Evolutionary conservation across 2,797 vertebrate genomes (phyloP).

Genomic region (Cynopterus sphinx): DNA sequence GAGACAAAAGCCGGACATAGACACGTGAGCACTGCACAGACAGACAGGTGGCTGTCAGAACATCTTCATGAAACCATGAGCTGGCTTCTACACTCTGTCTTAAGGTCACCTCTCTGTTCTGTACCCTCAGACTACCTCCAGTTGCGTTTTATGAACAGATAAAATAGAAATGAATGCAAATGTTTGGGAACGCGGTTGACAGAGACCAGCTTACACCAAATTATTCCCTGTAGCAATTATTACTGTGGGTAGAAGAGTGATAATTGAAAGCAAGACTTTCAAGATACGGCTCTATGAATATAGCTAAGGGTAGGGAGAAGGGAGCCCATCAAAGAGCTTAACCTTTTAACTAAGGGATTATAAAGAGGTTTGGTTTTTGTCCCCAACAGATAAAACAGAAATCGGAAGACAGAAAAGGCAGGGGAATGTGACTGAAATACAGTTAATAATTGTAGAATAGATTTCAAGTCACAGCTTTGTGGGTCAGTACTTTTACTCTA

Average conservation of each 20-base stretch:
- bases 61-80: background rate
- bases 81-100: slow-evolving; percentile 24
- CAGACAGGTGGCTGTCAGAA: background rate
- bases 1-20: slow-evolving; percentile 64
- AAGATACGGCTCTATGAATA: background rate
- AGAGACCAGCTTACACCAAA: slow-evolving; percentile 56
- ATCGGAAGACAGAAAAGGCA: background rate
- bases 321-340: background rate
- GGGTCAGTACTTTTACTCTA: slow-evolving; percentile 5
- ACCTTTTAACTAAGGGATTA: background rate
- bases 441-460: background rate
- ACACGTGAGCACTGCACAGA: slow-evolving; percentile 16
- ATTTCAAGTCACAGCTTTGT: background rate
- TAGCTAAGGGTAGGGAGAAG: background rate
- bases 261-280: slow-evolving; percentile 26
- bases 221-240: background rate
- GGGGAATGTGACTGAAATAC: background rate
- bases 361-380: background rate
- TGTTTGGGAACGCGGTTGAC: background rate
- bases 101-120: background rate
- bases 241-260: background rate
- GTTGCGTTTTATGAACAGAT: background rate
- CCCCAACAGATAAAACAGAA: slow-evolving; percentile 27
- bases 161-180: background rate
- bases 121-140: background rate